Evolutionary conservation across 2,113 vertebrate genomes (phyloP).

Genomic region (Phylloscopus trochiloides): DNA sequence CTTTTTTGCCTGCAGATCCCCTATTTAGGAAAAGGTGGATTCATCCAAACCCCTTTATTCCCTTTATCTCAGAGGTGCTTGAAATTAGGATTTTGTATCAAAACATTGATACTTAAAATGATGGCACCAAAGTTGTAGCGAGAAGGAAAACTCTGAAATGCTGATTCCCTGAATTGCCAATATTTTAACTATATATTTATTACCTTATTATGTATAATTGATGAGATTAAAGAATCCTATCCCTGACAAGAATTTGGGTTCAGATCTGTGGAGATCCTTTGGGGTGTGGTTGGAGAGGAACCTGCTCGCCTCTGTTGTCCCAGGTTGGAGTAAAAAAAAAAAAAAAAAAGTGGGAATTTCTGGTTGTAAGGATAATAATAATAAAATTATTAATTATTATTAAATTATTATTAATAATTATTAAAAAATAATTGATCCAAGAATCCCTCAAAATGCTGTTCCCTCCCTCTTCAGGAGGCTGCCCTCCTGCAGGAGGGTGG

Average conservation of each 20-base stretch:
- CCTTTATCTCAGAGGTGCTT: neutral
- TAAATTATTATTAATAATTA: too few species aligned
- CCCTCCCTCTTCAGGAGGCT: neutral
- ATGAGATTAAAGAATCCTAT: neutral
- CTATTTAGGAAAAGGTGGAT: neutral
- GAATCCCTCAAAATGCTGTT: neutral
- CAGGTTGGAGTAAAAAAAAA: neutral
- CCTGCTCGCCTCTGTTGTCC: neutral
- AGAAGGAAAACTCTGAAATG: neutral
- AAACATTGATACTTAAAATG: accelerated
- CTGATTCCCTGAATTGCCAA: neutral
- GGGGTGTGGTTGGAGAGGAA: neutral
- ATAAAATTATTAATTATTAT: too few species aligned
- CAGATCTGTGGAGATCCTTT: neutral
- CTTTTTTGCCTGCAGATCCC: neutral
- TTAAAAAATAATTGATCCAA: neutral
- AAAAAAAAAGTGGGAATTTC: neutral
- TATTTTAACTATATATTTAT: accelerated
- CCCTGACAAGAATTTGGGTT: neutral
- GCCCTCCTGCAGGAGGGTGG: accelerated
- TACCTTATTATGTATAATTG: neutral
- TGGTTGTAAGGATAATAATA: neutral
- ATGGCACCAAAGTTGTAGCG: accelerated
- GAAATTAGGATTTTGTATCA: neutral
- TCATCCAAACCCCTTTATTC: neutral